phyloP scores from a whole-genome alignment of 2,888 invertebrate genomes.

The Galerucella nymphaeae region DNA sequence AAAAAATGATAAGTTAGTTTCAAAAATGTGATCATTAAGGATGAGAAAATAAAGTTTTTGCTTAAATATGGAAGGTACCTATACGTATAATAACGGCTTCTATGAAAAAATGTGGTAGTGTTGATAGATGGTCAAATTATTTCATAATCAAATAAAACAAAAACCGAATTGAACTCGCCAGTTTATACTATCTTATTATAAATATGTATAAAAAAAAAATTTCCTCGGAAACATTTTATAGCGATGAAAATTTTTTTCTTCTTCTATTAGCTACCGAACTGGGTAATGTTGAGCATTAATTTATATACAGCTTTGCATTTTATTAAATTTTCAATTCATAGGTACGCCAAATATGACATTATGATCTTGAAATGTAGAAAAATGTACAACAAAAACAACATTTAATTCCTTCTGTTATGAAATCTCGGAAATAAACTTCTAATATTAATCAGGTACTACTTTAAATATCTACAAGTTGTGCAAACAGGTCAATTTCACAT shows the following conservation, averaged over 20 bases:
- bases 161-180: neutral
- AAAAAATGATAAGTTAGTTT: no score
- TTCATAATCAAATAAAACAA: neutral
- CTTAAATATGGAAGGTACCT: neutral
- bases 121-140: neutral
- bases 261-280: conserved; percentile 9
- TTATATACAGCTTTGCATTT: conserved; percentile 30
- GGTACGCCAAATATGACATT: conserved; percentile 24
- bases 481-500: no score
- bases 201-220: neutral
- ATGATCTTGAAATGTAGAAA: conserved; percentile 15
- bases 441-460: neutral
- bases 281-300: conserved; percentile 29
- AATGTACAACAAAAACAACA: neutral
- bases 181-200: neutral
- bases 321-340: neutral
- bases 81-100: neutral
- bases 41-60: neutral
- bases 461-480: neutral
- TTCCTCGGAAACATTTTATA: neutral
- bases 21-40: neutral
- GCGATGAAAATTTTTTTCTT: neutral
- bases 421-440: neutral
- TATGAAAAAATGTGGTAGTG: neutral
- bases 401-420: neutral